Conservation (phyloP, 1,140 invertebrate species). For the Drosophila grimshawi region DNA sequence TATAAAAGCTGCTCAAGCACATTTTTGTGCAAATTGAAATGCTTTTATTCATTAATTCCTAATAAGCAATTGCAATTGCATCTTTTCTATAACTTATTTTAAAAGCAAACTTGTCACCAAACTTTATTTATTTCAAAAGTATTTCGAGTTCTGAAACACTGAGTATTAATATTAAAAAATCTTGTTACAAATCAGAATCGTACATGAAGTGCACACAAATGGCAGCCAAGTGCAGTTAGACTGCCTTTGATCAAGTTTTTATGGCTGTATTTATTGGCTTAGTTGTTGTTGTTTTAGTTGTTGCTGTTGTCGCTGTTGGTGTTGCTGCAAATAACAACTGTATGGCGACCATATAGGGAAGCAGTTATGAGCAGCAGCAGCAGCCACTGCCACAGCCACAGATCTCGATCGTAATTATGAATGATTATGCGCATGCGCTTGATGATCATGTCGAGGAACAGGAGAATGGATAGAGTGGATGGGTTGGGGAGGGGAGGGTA, state of each 20-base stretch:
- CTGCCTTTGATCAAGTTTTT: constrained; percentile 2
- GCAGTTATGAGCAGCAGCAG: constrained; percentile 51
- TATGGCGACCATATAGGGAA: constrained; percentile 55
- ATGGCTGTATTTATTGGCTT: not conserved
- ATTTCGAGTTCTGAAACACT: too few species aligned
- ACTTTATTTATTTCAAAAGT: too few species aligned
- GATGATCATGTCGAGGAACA: constrained; percentile 47
- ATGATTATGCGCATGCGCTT: constrained; percentile 72
- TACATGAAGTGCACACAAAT: constrained; percentile 25
- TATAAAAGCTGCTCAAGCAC: too few species aligned
- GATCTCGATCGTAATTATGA: constrained; percentile 64
- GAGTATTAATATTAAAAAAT: not conserved
- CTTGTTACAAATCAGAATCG: constrained; percentile 2
- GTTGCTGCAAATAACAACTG: constrained; percentile 48
- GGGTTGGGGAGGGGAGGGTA: not conserved
- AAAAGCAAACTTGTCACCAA: too few species aligned
- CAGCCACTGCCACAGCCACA: constrained; percentile 2
- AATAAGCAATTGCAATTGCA: too few species aligned
- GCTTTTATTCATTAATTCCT: too few species aligned
- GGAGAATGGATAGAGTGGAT: not conserved
- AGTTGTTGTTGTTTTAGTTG: not conserved
- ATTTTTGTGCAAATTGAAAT: too few species aligned
- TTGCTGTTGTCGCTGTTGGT: constrained; percentile 9
- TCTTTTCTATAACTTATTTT: too few species aligned
- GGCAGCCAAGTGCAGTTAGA: constrained; percentile 31